These are phyloP conservation scores for Lydus trimaculatus DNA, from an alignment of 2,888 invertebrate species.

Conservation along the genomic window DNA sequence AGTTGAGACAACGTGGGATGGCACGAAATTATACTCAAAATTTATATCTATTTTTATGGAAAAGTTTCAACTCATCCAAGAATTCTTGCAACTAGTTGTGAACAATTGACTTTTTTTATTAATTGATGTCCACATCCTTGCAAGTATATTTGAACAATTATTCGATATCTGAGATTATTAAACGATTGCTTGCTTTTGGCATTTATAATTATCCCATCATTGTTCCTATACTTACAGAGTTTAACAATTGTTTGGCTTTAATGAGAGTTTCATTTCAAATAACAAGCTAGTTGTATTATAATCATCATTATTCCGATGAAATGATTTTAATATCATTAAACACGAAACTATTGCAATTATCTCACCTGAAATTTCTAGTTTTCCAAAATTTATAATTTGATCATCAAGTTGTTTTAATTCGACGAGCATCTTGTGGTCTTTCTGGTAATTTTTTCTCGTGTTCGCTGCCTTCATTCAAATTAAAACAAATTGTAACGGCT, in stretches of 20 bases:
- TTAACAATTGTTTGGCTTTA: background rate
- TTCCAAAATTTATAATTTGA: background rate
- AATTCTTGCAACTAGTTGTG: too few relatives aligned
- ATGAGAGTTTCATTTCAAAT: background rate
- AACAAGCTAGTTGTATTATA: background rate
- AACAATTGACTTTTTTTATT: too few relatives aligned
- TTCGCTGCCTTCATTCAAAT: background rate
- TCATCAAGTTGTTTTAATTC: background rate
- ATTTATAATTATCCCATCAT: background rate
- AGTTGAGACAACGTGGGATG: background rate
- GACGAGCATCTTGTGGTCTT: background rate
- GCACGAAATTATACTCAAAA: background rate
- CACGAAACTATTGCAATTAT: background rate
- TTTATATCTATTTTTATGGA: background rate
- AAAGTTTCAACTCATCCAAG: too few relatives aligned
- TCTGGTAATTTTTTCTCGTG: background rate
- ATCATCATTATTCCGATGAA: background rate
- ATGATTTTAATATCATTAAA: background rate
- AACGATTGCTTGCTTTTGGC: background rate
- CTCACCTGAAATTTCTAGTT: background rate
- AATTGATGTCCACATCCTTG: too few relatives aligned
- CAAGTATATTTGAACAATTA: background rate
- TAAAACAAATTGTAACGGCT: background rate
- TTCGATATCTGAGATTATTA: background rate
- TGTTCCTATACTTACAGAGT: background rate